A percentile compares a stretch with the other conserved stretches of the same genome.
Conservation (phyloP, 2,888 invertebrate genomes). For the Petrolisthes manimaculis region DNA sequence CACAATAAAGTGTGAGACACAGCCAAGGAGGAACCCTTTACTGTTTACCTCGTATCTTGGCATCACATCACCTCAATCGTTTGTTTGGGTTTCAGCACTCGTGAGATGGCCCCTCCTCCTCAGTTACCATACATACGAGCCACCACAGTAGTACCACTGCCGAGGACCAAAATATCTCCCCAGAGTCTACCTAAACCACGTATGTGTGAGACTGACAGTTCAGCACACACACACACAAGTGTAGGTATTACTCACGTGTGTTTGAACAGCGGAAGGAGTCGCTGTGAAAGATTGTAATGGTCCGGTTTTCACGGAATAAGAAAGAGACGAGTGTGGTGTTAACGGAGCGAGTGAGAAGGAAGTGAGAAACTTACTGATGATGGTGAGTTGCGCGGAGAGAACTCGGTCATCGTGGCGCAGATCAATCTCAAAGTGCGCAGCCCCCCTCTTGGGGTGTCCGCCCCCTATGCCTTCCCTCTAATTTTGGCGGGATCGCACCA, state of each 20-base stretch:
- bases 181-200: too few relatives aligned
- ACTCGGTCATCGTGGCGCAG: neutral
- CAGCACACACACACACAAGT: neutral
- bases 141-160: neutral
- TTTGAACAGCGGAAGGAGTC: neutral
- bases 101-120: neutral
- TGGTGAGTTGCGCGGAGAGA: neutral
- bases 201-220: neutral
- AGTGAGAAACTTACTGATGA: neutral
- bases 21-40: neutral
- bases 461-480: neutral
- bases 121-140: neutral
- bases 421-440: slow-evolving; percentile 21
- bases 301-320: neutral
- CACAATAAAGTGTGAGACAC: too few relatives aligned
- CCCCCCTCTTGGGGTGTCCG: neutral
- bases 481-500: neutral
- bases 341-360: neutral
- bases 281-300: neutral
- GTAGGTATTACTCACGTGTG: neutral
- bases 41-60: neutral
- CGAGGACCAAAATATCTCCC: too few relatives aligned
- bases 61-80: neutral
- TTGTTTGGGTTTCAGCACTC: neutral
- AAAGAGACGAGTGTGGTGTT: neutral